Conservation (phyloP, 2,113 vertebrate species). For the Tupaia chinensis region DNA sequence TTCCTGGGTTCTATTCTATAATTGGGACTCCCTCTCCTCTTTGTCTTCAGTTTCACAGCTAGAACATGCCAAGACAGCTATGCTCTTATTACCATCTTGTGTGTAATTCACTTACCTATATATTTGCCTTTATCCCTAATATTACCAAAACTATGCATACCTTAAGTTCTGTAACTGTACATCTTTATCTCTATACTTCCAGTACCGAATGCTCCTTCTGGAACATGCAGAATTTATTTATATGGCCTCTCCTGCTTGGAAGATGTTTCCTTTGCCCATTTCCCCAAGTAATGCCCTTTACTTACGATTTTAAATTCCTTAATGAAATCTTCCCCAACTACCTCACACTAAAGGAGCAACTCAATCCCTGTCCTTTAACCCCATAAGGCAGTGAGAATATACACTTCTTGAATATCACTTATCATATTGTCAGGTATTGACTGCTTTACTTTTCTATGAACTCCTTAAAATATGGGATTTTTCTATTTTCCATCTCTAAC, state of each 20-base stretch:
- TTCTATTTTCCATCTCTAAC: neutral
- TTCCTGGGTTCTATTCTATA: neutral
- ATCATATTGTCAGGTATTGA: neutral
- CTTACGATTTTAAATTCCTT: neutral
- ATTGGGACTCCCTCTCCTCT: neutral
- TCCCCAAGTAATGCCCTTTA: neutral
- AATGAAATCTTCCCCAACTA: neutral
- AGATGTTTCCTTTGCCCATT: neutral
- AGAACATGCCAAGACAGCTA: neutral
- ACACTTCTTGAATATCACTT: neutral
- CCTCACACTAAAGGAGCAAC: neutral
- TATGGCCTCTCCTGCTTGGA: neutral
- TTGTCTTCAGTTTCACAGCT: neutral
- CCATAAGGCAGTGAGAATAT: neutral
- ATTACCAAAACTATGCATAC: neutral
- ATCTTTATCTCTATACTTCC: neutral
- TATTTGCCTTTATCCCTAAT: neutral
- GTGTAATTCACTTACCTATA: neutral
- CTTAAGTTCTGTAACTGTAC: slow-evolving; percentile 19
- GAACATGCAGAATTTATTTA: neutral
- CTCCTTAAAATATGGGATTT: neutral
- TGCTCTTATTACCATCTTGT: neutral
- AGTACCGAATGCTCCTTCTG: neutral
- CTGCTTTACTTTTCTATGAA: neutral
- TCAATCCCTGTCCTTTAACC: neutral